Percentiles rank a stretch among this genome's conserved stretches.
These are phyloP conservation scores for Ridgeia piscesae DNA, from an alignment of 1,140 invertebrate species.

Conservation along the genomic window DNA sequence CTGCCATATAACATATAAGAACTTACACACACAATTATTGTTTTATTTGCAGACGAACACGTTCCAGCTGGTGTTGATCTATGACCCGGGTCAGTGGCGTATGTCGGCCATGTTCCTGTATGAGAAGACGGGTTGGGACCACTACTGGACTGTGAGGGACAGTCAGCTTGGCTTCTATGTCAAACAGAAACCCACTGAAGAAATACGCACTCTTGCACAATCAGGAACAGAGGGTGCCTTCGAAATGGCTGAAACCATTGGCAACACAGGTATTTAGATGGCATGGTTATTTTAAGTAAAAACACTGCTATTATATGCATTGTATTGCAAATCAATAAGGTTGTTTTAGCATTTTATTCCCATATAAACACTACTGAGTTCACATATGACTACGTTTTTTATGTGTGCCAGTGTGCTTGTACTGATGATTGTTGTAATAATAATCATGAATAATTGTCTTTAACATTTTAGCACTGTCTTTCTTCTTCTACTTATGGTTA, in stretches of 20 bases:
- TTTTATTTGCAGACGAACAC: neutral
- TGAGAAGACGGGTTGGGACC: neutral
- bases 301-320: neutral
- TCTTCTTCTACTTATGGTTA: too few relatives aligned
- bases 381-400: too few relatives aligned
- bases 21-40: neutral
- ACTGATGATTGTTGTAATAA: too few relatives aligned
- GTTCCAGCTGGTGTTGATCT: neutral
- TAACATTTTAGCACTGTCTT: too few relatives aligned
- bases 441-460: too few relatives aligned
- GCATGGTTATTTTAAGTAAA: too few relatives aligned
- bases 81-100: neutral
- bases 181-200: neutral
- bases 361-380: too few relatives aligned
- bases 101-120: neutral
- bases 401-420: too few relatives aligned
- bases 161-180: neutral
- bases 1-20: too few relatives aligned
- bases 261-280: neutral
- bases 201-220: neutral
- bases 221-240: neutral
- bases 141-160: neutral
- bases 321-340: neutral
- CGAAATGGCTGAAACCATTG: neutral
- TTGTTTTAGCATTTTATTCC: too few relatives aligned